Evolutionary conservation across 2,888 invertebrate species (phyloP).

Genomic region (Caradrina clavipalpis): DNA sequence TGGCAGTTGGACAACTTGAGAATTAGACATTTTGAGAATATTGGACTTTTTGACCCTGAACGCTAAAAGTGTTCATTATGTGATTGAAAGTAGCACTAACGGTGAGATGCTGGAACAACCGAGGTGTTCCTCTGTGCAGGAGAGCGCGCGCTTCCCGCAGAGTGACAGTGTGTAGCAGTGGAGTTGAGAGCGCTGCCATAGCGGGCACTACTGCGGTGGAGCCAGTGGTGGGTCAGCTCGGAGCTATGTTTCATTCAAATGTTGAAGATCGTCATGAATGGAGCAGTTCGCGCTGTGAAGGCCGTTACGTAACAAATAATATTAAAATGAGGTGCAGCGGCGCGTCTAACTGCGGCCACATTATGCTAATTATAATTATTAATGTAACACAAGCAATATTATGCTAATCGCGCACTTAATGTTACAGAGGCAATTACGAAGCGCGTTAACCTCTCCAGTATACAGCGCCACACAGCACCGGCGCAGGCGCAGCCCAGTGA

Average conservation of each 20-base stretch:
- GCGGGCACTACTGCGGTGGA: too few species aligned
- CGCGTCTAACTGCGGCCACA: conserved; percentile 53
- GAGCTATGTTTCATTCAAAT: background rate
- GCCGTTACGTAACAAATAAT: conserved; percentile 36
- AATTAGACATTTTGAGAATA: too few species aligned
- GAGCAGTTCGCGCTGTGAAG: conserved; percentile 17
- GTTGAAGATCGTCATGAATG: background rate
- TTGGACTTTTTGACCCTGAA: too few species aligned
- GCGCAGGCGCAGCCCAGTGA: conserved; percentile 5
- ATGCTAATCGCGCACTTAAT: conserved; percentile 70
- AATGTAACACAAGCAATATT: conserved; percentile 64
- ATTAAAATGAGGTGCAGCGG: conserved; percentile 28
- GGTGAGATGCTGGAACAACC: too few species aligned
- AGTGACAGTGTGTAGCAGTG: too few species aligned
- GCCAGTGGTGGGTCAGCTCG: too few species aligned
- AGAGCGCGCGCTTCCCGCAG: too few species aligned
- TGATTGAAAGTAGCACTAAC: too few species aligned
- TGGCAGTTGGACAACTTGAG: too few species aligned
- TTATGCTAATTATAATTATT: conserved; percentile 70
- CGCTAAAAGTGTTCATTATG: too few species aligned
- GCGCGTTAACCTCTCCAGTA: conserved; percentile 58
- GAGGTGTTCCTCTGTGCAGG: too few species aligned
- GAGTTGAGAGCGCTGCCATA: too few species aligned
- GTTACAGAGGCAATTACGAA: conserved; percentile 67
- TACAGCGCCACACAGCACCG: conserved; percentile 12